Conservation (phyloP, 1,140 invertebrate genomes). For the Cherax quadricarinatus region DNA sequence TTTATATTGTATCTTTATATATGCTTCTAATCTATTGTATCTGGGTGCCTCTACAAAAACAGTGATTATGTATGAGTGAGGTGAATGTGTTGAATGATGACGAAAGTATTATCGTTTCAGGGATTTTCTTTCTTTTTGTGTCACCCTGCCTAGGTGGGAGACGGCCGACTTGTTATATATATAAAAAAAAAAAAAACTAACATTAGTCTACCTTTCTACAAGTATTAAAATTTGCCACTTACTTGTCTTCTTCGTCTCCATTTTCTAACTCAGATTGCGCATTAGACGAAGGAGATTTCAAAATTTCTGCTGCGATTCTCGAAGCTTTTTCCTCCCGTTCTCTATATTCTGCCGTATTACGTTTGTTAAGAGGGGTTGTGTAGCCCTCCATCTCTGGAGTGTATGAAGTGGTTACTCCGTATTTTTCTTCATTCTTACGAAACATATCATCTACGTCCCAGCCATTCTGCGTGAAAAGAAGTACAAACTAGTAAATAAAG, state of each 20-base stretch:
- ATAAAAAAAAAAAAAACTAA: too few species aligned
- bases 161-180: too few species aligned
- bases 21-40: too few species aligned
- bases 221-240: slow-evolving; percentile 75
- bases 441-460: slow-evolving; percentile 98
- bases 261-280: slow-evolving; percentile 91
- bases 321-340: slow-evolving; percentile 90
- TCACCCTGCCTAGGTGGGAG: too few species aligned
- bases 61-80: too few species aligned
- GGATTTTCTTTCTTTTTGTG: too few species aligned
- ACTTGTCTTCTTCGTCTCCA: slow-evolving; percentile 90
- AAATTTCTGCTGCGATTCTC: slow-evolving; percentile 93
- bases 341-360: slow-evolving; percentile 82
- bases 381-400: slow-evolving; percentile 90
- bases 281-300: slow-evolving; percentile 88
- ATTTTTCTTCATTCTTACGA: slow-evolving; percentile 91
- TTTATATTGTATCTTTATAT: too few species aligned
- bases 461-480: slow-evolving; percentile 83
- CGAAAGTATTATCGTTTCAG: too few species aligned
- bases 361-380: slow-evolving; percentile 82
- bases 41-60: too few species aligned
- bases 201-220: too few species aligned
- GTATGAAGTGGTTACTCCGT: slow-evolving; percentile 92
- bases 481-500: too few species aligned
- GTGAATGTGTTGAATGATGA: too few species aligned